A percentile compares a stretch with the other conserved stretches of the same genome.
Conservation (phyloP, 2,888 invertebrate genomes). For the Synanthedon formicaeformis region DNA sequence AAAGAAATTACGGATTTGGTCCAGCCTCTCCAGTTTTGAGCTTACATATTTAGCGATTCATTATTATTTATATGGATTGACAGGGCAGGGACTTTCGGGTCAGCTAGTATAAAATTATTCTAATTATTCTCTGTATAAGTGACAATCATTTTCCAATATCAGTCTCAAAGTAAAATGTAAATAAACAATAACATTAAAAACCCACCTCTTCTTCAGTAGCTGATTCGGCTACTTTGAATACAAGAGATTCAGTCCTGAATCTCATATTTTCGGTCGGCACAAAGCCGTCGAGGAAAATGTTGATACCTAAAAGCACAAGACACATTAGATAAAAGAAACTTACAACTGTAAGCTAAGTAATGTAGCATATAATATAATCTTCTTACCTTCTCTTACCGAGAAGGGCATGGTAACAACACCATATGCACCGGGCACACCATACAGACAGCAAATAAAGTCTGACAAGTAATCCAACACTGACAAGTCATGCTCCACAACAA, state of each 20-base stretch:
- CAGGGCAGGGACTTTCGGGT: too few species aligned
- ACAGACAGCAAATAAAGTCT: slow-evolving; percentile 98
- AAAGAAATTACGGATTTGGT: too few species aligned
- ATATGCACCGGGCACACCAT: slow-evolving; percentile 98
- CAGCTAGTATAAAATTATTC: too few species aligned
- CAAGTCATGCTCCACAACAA: slow-evolving; percentile 99
- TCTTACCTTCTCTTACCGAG: slow-evolving; percentile 95
- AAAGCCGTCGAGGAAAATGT: slow-evolving; percentile 99
- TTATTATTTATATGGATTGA: too few species aligned
- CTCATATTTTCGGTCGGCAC: slow-evolving; percentile 99
- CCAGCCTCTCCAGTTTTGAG: too few species aligned
- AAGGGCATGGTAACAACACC: slow-evolving; percentile 99
- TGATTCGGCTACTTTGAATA: slow-evolving; percentile 98
- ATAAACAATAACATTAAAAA: not conserved
- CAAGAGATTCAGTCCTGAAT: slow-evolving; percentile 95
- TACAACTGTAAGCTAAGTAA: not conserved
- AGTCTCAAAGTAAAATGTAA: not conserved
- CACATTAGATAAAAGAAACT: slow-evolving; percentile 9
- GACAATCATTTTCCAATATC: not conserved
- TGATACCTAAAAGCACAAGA: slow-evolving; percentile 77
- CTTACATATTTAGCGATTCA: too few species aligned
- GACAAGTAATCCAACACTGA: slow-evolving; percentile 98
- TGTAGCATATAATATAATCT: not conserved
- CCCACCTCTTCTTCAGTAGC: slow-evolving; percentile 93
- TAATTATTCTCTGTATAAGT: not conserved